phyloP scores from a whole-genome alignment of 1,140 invertebrate species.

The Bombus confusus region DNA sequence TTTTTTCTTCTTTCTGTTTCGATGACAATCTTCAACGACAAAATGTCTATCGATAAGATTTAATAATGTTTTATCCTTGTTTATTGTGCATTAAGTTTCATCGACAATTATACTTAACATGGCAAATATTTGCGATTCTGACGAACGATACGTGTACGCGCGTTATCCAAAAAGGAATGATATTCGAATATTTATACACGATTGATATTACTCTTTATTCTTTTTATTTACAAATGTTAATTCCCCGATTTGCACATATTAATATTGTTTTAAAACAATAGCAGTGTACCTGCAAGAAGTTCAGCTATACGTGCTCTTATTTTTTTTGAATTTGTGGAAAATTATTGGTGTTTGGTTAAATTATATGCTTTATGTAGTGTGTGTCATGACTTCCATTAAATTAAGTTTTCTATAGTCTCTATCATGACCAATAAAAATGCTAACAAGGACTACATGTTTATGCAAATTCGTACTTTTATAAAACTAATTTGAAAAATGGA shows the following conservation, averaged over 20 bases:
- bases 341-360: too few relatives aligned
- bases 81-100: conserved; percentile 59
- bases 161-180: background rate
- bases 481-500: background rate
- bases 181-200: background rate
- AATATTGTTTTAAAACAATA: too few relatives aligned
- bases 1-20: conserved; percentile 42
- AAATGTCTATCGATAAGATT: conserved; percentile 65
- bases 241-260: background rate
- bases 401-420: too few relatives aligned
- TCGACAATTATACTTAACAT: conserved; percentile 42
- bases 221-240: background rate
- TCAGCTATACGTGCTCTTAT: too few relatives aligned
- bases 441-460: too few relatives aligned
- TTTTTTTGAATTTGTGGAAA: too few relatives aligned
- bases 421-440: too few relatives aligned
- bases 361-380: too few relatives aligned
- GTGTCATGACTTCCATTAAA: too few relatives aligned
- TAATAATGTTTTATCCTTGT: conserved; percentile 62
- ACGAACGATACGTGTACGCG: background rate
- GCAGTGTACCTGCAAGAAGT: too few relatives aligned
- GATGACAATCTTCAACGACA: conserved; percentile 63
- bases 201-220: background rate
- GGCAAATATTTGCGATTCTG: conserved; percentile 35
- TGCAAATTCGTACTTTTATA: background rate